Conservation (phyloP, 2,797 vertebrate species). For the Cynopterus sphinx region DNA sequence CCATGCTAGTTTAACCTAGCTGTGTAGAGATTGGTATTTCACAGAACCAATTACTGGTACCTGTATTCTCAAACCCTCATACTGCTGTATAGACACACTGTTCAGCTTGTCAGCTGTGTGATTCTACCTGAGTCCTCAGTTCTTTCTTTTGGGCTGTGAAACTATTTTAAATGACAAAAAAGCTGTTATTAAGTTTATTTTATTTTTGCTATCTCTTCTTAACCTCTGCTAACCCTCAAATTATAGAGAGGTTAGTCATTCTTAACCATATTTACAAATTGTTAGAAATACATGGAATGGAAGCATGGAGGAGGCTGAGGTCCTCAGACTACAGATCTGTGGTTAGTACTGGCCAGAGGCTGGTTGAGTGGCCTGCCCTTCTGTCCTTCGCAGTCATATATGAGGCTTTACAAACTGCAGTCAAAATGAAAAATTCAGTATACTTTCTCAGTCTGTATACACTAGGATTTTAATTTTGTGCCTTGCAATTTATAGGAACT, state of each 20-base stretch:
- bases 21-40: neutral
- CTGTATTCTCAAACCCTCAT: neutral
- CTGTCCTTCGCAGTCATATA: neutral
- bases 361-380: neutral
- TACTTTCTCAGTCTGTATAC: neutral
- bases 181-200: neutral
- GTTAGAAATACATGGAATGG: neutral
- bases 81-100: neutral
- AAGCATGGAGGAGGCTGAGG: accelerated
- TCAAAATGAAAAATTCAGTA: neutral
- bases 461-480: neutral
- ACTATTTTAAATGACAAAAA: neutral
- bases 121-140: neutral
- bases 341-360: accelerated
- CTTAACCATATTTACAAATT: neutral
- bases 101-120: neutral
- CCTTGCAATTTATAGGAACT: neutral
- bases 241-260: neutral
- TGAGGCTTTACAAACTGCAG: neutral
- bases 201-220: neutral
- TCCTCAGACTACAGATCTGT: too few relatives aligned
- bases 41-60: accelerated
- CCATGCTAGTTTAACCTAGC: neutral
- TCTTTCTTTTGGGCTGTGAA: neutral
- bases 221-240: neutral